Percentiles rank a stretch among this genome's conserved stretches.
These are phyloP conservation scores for Hephaestus fuliginosus DNA, from an alignment of 2,797 vertebrate genomes.

Conservation along the genomic window DNA sequence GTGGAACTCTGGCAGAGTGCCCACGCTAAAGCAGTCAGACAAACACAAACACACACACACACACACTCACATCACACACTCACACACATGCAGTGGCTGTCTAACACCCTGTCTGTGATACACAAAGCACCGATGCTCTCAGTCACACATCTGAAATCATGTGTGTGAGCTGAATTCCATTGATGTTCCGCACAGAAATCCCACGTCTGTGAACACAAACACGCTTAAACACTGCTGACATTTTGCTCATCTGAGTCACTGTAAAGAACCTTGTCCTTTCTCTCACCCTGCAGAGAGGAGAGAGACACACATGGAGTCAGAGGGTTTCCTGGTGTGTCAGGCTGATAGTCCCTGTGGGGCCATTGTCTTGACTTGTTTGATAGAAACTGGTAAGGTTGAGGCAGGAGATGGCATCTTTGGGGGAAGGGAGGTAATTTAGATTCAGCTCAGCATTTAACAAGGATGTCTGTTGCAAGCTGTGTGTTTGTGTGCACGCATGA, in stretches of 20 bases:
- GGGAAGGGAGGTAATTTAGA: constrained; percentile 40
- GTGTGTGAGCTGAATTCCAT: constrained; percentile 29
- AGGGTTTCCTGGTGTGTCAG: constrained; percentile 52
- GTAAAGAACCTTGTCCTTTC: constrained; percentile 57
- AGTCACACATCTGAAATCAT: constrained; percentile 55
- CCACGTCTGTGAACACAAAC: constrained; percentile 30
- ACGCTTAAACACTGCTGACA: constrained; percentile 51
- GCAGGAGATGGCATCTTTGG: constrained; percentile 51
- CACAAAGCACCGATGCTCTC: constrained; percentile 39
- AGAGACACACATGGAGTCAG: constrained; percentile 22
- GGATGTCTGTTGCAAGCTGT: constrained; percentile 7
- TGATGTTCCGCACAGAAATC: constrained; percentile 23
- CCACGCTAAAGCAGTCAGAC: constrained; percentile 69
- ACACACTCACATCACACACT: constrained; percentile 27
- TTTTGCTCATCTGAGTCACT: constrained; percentile 58
- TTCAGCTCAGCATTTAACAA: constrained; percentile 23
- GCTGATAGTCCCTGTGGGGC: constrained; percentile 56
- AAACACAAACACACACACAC: constrained; percentile 33
- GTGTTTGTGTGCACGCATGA: constrained; percentile 8
- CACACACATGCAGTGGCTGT: constrained; percentile 32
- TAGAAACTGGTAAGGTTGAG: constrained; percentile 36
- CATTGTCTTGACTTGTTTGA: constrained; percentile 61
- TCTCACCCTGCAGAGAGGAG: constrained; percentile 48
- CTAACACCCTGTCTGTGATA: constrained; percentile 54
- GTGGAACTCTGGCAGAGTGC: constrained; percentile 80